These are phyloP conservation scores for Albula glossodonta DNA, from an alignment of 2,113 vertebrate species.

Conservation along the genomic window DNA sequence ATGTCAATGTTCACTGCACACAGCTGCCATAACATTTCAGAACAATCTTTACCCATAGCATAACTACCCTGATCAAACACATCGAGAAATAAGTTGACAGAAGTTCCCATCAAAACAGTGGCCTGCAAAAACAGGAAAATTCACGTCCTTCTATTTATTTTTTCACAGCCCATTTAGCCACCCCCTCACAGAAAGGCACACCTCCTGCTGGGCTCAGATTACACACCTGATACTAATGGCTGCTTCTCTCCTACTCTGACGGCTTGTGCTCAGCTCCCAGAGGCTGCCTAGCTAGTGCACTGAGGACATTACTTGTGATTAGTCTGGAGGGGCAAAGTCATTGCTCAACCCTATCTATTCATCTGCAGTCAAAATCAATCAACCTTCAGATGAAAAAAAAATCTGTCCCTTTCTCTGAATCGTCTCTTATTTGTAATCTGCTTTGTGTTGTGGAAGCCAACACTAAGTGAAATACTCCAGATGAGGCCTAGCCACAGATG, in stretches of 20 bases:
- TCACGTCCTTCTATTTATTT: not conserved
- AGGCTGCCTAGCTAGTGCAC: too few relatives aligned
- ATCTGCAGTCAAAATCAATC: not conserved
- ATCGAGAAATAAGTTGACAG: not conserved
- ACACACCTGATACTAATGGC: slow-evolving; percentile 24
- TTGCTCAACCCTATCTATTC: not conserved
- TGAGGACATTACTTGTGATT: not conserved
- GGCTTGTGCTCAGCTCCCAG: not conserved
- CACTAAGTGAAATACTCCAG: not conserved
- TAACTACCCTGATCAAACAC: too few relatives aligned
- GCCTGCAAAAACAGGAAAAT: not conserved
- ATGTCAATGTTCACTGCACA: not conserved
- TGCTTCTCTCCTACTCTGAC: slow-evolving; percentile 2
- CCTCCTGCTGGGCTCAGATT: slow-evolving; percentile 18
- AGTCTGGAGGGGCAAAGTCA: not conserved
- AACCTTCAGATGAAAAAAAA: not conserved
- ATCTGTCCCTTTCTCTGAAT: not conserved
- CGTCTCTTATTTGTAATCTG: not conserved
- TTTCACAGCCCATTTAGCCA: slow-evolving; percentile 16
- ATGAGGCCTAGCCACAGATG: not conserved
- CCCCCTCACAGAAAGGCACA: slow-evolving; percentile 9
- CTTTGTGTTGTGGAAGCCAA: not conserved
- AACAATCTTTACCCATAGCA: not conserved
- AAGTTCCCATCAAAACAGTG: not conserved
- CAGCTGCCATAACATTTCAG: not conserved